These are phyloP conservation scores for Montipora capricornis DNA, from an alignment of 64 coral and sea anemone genomes.

Conservation along the genomic window DNA sequence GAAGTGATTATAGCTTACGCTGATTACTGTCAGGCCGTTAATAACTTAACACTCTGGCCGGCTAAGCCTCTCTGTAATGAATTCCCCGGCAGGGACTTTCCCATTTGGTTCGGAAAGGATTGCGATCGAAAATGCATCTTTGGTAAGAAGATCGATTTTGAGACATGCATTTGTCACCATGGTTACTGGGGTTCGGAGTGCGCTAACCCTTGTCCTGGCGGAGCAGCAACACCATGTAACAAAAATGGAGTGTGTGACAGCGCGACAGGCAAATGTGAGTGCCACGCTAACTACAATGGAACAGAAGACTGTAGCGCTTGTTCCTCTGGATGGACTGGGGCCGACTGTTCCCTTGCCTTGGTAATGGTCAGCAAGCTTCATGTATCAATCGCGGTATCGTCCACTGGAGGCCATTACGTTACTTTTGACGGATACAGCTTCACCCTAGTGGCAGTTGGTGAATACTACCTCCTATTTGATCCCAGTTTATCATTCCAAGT, in stretches of 20 bases:
- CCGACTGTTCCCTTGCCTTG: slow-evolving; percentile 91
- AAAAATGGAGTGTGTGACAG: slow-evolving; percentile 83
- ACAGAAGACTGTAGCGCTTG: slow-evolving; percentile 73
- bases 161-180: slow-evolving; percentile 73
- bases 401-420: slow-evolving; percentile 79
- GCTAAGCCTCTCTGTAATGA: slow-evolving; percentile 82
- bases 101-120: slow-evolving; percentile 82
- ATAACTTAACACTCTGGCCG: slow-evolving; percentile 78
- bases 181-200: slow-evolving; percentile 93
- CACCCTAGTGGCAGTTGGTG: slow-evolving; percentile 75
- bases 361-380: slow-evolving; percentile 10
- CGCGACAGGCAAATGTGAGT: slow-evolving; percentile 70
- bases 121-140: slow-evolving; percentile 78
- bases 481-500: slow-evolving; percentile 55
- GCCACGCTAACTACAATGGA: slow-evolving; percentile 85
- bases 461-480: slow-evolving; percentile 71
- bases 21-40: slow-evolving; percentile 85
- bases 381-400: slow-evolving; percentile 65
- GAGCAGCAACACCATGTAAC: slow-evolving; percentile 78
- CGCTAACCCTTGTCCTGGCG: slow-evolving; percentile 78
- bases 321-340: slow-evolving; percentile 74
- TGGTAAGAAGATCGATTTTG: slow-evolving; percentile 40
- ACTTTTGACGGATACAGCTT: slow-evolving; percentile 94
- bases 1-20: slow-evolving; percentile 83
- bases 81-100: slow-evolving; percentile 79